phyloP scores from a whole-genome alignment of 2,888 invertebrate species.

The Coenonympha glycerion region DNA sequence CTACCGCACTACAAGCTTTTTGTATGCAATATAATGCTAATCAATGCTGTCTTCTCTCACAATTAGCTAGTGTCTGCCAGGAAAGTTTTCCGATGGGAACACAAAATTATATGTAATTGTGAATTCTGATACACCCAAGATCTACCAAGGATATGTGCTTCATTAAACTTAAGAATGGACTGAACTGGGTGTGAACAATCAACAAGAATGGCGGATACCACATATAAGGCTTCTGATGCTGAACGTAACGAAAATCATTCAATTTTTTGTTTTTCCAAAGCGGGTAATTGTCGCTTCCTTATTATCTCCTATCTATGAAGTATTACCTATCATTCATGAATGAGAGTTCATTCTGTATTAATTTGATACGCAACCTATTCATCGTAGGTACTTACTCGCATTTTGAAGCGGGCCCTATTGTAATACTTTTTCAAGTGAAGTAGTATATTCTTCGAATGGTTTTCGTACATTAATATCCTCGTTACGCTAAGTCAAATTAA shows the following conservation, averaged over 20 bases:
- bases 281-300: conserved; percentile 54
- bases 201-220: conserved; percentile 30
- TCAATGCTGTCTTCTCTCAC: too few species aligned
- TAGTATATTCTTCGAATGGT: conserved; percentile 24
- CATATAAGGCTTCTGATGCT: conserved; percentile 45
- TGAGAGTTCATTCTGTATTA: conserved; percentile 26
- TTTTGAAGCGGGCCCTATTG: conserved; percentile 26
- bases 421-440: conserved; percentile 24
- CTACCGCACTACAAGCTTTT: too few species aligned
- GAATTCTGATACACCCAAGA: too few species aligned
- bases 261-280: conserved; percentile 30
- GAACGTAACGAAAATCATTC: conserved; percentile 33
- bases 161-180: conserved; percentile 44
- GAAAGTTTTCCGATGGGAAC: conserved; percentile 13
- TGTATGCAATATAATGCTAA: too few species aligned
- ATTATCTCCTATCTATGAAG: conserved; percentile 39
- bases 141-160: conserved; percentile 39
- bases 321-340: too few species aligned
- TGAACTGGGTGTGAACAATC: conserved; percentile 39
- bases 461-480: conserved; percentile 13
- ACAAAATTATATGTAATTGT: too few species aligned
- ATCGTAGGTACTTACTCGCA: conserved; percentile 4
- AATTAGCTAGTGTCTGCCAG: too few species aligned
- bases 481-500: conserved; percentile 16
- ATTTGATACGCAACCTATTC: conserved; percentile 34